These are phyloP conservation scores for Dryococelus australis DNA, from an alignment of 2,888 invertebrate species.

Conservation along the genomic window DNA sequence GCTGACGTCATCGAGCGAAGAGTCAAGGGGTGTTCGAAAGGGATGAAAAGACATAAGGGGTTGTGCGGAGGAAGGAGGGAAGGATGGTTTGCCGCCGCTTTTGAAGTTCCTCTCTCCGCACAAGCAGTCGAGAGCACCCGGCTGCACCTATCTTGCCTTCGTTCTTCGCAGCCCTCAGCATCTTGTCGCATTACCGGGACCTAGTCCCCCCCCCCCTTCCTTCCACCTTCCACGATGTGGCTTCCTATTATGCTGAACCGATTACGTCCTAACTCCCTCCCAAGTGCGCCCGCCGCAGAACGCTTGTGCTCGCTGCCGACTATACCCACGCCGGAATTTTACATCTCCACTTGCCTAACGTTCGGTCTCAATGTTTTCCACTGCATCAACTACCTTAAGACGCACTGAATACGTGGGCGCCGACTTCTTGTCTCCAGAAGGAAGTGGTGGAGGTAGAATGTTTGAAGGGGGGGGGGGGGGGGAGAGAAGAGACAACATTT, in stretches of 20 bases:
- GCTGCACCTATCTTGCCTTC: neutral
- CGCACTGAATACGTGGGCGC: no score
- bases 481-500: no score
- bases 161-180: neutral
- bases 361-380: no score
- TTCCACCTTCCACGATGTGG: no score
- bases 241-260: neutral
- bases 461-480: no score
- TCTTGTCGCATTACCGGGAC: neutral
- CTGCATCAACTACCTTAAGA: no score
- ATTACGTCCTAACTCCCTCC: neutral
- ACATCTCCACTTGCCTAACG: no score
- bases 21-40: no score
- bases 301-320: no score
- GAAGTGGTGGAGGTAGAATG: no score
- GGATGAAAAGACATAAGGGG: neutral
- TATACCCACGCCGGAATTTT: no score
- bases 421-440: no score
- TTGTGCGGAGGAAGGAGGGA: neutral
- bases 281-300: neutral
- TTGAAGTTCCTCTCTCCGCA: neutral
- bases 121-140: neutral
- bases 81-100: conserved; percentile 12
- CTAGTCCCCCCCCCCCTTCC: neutral
- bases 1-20: conserved; percentile 20